Conservation (phyloP, 37 sponge, comb jelly and placozoan genomes). For the Spongilla lacustris region DNA sequence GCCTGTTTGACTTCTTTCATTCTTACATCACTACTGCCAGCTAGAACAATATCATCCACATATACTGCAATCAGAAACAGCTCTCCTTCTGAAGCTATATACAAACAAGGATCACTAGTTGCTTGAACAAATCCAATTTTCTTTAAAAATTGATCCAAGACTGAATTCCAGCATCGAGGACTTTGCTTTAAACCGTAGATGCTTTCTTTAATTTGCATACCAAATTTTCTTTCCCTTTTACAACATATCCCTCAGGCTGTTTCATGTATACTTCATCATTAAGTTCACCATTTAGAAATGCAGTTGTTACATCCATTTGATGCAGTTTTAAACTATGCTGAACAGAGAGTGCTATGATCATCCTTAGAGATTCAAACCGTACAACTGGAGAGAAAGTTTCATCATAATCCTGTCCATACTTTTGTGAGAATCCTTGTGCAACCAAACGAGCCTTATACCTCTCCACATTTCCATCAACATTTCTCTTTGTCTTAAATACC, state of each 20-base stretch:
- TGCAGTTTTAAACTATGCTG: conserved; percentile 37
- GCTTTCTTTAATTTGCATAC: conserved; percentile 37
- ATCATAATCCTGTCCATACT: conserved; percentile 48
- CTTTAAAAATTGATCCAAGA: conserved; percentile 47
- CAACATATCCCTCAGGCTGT: conserved; percentile 49
- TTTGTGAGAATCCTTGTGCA: conserved; percentile 64
- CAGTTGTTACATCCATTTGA: conserved; percentile 60
- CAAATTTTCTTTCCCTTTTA: conserved; percentile 24
- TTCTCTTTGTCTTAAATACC: conserved; percentile 49
- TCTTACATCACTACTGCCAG: conserved; percentile 3
- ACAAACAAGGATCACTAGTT: conserved; percentile 43
- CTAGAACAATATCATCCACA: conserved; percentile 48
- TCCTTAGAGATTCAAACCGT: conserved; percentile 29
- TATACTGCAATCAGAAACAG: conserved; percentile 15
- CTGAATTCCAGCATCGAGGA: conserved; percentile 56
- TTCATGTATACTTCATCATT: conserved; percentile 63
- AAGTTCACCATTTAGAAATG: conserved; percentile 55
- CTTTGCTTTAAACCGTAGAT: conserved; percentile 64
- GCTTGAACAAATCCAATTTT: conserved; percentile 57
- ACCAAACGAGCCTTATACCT: conserved; percentile 57
- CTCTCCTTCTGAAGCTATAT: conserved; percentile 10
- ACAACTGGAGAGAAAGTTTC: conserved; percentile 61
- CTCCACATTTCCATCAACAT: conserved; percentile 38
- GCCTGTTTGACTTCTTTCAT: conserved; percentile 26
- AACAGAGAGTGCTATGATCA: conserved; percentile 25